Evolutionary conservation across 2,888 invertebrate genomes (phyloP), one percentile per base, ranked within the genome.

Genomic region (Catocala nupta): DNA sequence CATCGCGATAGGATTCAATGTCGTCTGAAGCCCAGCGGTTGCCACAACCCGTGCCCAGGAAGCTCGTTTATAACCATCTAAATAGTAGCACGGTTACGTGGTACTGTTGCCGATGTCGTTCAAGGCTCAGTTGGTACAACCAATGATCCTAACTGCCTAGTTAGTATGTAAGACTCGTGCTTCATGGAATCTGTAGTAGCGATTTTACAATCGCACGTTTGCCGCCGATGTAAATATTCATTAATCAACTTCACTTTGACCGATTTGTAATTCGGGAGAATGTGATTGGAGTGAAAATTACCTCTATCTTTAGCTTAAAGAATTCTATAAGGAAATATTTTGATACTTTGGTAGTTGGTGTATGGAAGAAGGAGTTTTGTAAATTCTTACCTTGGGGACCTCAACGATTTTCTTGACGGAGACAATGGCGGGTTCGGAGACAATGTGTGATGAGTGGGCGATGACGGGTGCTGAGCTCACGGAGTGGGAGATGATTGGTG

Each of bases 351-450:
- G 36, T 39, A 7, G 36, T 8, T 39, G 36, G 36, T 7, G 1
- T 39, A 39, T 39, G 36, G 36, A 8, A 6, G 2, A 9, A 8
- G 36, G 6, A 8, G 36, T 3, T 39, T 49, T n/a, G 39, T 5
- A 9, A 13, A 6, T 16, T 16, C 56, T 69, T 63, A 89, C 90
- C 85, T 81, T 85, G 11, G 89, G 90, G 5, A 85, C 85, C 47
- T 80, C 78, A 5, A 88, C 84, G 16, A 87, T 74, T 56, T 85
- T 89, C 77, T 85, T 82, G 54, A 85, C 77, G 39, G 75, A 65
- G 55, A 80, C 70, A 36, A 81, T 49, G 8, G 82, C 68, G 9
- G 86, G 81, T 25, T 81, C 81, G 61, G 74, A 72, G 52, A 71
- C 43, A 60, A 80, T 52, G 52, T 63, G 33, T 0, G 85, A 80